phyloP scores from a whole-genome alignment of 2,113 vertebrate species.

The Misgurnus anguillicaudatus region DNA sequence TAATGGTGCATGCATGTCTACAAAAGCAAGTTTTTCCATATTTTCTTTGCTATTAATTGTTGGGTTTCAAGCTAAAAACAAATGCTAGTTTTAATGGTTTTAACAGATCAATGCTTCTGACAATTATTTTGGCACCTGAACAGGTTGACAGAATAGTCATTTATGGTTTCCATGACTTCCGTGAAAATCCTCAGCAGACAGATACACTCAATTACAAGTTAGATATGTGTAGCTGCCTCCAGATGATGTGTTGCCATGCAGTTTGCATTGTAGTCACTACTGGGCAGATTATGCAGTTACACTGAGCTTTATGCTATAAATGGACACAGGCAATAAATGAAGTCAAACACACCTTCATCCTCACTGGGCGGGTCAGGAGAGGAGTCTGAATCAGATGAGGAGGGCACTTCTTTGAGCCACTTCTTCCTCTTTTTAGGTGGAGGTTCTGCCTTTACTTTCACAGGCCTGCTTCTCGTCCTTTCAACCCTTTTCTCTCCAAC shows the following conservation, averaged over 20 bases:
- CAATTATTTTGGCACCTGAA: no score
- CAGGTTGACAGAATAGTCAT: no score
- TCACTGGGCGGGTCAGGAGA: conserved; percentile 79
- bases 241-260: no score
- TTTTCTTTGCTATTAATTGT: no score
- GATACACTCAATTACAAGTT: no score
- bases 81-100: no score
- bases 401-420: conserved; percentile 87
- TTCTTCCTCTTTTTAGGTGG: conserved; percentile 94
- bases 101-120: no score
- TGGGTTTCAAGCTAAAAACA: no score
- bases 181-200: no score
- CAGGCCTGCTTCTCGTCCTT: conserved; percentile 73
- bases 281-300: neutral
- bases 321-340: conserved; percentile 19
- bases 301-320: neutral
- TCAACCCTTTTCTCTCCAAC: conserved; percentile 65
- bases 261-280: neutral
- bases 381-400: conserved; percentile 85
- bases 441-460: conserved; percentile 87
- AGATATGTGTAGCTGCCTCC: no score
- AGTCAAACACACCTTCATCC: conserved; percentile 79
- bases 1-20: no score
- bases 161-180: no score
- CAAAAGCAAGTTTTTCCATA: neutral